Evolutionary conservation across 2,113 vertebrate genomes (phyloP), one percentile per base, ranked within the genome.

Genomic region (Megaceryle maxima): DNA sequence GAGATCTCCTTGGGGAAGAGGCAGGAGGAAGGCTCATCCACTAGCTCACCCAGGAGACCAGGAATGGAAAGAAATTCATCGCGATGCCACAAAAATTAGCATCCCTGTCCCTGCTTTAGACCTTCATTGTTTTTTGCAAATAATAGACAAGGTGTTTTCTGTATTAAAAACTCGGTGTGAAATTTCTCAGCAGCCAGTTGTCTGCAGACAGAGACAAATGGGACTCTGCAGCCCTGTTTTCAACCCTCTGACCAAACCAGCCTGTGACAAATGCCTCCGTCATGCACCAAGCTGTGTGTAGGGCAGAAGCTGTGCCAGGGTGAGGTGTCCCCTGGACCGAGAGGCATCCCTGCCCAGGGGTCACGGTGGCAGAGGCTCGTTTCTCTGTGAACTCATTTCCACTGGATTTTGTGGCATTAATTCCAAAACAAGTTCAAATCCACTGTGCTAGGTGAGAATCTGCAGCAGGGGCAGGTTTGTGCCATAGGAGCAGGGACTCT

Each of bases 341-440:
- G 6, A 60, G 21, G 56, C 66, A 79, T 53, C 35, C 35, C 44
- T 84, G 24, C 64, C 28, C 1, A 1, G 8, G 19, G 35, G 11
- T 19, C 75, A 7, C 2, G 4, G 25, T 4, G 9, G 63, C 31
- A 74, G 44, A 69, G 55, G 13, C 7, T 79, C 18, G 4, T 44
- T 82, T 37, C 37, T 67, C 46, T 67, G 6, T 26, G 39, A 56
- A 22, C 62, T 84, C 48, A 10, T 78, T 75, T 88, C 72, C 46
- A 10, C 25, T 74, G 55, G 41, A 5, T 73, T 90, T 72, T 37
- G 25, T 9, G 28, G n/a, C 37, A 11, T 28, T 81, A 5, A 11
- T 67, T 88, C 81, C 59, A 21, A 75, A 87, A 72, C 90, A 89
- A 37, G 35, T 31, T 81, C 33, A 95, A 85, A 68, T 35, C 77